phyloP scores from a whole-genome alignment of 2,113 vertebrate genomes.

The Loxodonta africana region DNA sequence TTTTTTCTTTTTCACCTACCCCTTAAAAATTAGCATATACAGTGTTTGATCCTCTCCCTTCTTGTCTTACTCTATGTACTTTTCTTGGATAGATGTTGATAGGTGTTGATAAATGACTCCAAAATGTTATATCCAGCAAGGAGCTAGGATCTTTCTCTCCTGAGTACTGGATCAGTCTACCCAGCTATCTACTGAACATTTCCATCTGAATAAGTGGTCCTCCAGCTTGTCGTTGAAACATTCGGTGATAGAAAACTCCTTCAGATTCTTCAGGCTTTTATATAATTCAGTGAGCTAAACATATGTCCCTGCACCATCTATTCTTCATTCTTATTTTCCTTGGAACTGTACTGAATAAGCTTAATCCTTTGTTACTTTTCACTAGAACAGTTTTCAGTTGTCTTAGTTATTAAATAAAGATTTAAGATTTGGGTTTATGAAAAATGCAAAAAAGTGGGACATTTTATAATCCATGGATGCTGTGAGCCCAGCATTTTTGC shows the following conservation, averaged over 20 bases:
- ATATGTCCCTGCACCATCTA: not conserved
- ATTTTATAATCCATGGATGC: not conserved
- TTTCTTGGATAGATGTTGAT: not conserved
- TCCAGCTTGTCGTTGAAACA: not conserved
- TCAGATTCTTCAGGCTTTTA: not conserved
- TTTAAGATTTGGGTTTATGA: constrained; percentile 20
- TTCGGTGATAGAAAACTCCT: not conserved
- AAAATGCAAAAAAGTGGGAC: not conserved
- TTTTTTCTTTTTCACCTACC: not conserved
- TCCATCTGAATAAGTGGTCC: not conserved
- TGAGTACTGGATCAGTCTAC: not conserved
- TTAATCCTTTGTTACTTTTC: not conserved
- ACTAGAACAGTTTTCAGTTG: not conserved
- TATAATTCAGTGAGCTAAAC: not conserved
- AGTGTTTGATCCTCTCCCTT: not conserved
- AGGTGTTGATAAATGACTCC: not conserved
- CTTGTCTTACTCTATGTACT: not conserved
- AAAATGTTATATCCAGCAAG: not conserved
- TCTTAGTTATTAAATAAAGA: not conserved
- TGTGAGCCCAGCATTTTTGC: not conserved
- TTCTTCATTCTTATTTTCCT: not conserved
- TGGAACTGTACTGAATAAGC: not conserved
- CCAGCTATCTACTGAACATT: not conserved
- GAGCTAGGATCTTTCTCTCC: not conserved
- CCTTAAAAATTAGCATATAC: not conserved